Base-by-base conservation (phyloP, 2,797 vertebrate species). In the Alcedo atthis region DNA sequence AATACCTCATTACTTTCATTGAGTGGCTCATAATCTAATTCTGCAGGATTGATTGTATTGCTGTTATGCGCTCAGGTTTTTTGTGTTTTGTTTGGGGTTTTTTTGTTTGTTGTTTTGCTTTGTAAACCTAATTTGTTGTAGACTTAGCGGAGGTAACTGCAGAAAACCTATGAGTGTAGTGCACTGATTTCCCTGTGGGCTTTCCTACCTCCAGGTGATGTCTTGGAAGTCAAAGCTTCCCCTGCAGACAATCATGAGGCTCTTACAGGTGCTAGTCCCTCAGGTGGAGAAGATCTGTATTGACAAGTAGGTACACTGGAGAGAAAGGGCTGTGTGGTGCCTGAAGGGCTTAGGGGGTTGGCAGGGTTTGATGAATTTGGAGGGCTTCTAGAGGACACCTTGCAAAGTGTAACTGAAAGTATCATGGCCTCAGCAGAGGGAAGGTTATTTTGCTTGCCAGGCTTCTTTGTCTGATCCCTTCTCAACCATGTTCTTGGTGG, bases 241-340 rank as follows among this genome's bases (percentile, higher is more conserved):
- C 0, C 96, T 99, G 86, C 99, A 99, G 97, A 99, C 99, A 69
- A 99, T 99, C 96, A 99, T 99, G 99, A 93, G 99, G 40, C 98
- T 99, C 45, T 97, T 99, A 28, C 99, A 99, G 96, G 99, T 99
- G 76, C 97, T 99, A 70, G 99, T 99, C 17, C 99, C 99, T 24
- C 99, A 99, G 95, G 99, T 99, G 97, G 99, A 99, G 97, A 99
- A 99, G 98, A 99, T 99, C 97, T 99, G 99, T 97, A 99, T 99
- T 13, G 99, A 99, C 97, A 99, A 99, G 99, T 99, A 97, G 84
- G 98, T 67, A 19, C 22, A 15, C 55, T 62, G 20, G 51, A 85
- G 64, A 32, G 35, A 8, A 16, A 17, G 53, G 28, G 11, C 37
- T 80, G 18, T 57, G 64, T 33, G 9, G 5, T 24, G 8, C 51